Base-by-base conservation (phyloP, 2,797 vertebrate species). In the Mastacembelus armatus region DNA sequence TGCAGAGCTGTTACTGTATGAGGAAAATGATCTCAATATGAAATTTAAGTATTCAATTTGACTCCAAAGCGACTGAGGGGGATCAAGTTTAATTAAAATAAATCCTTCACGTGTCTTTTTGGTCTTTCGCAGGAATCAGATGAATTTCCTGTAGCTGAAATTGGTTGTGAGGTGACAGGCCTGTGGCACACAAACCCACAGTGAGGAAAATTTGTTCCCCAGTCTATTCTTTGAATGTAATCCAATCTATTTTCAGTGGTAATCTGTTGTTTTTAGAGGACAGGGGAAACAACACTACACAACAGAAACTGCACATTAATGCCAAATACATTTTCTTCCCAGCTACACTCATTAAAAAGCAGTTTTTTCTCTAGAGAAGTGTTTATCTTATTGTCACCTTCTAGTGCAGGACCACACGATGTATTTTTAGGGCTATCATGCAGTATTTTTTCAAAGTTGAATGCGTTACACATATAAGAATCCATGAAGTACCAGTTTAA, bases 1-100 rank as follows among this genome's bases (percentile, higher is more conserved):
- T 85, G 84, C 70, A 39, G 74, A 75, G 72, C 72, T 77, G 72
- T 66, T 57, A 71, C 66, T 57, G 64, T 69, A 52, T 77, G 47
- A 59, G 48, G 39, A 67, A 74, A 80, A 76, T 88, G 66, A 85
- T 87, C 80, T 66, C 39, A 54, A 61, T 52, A 68, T 80, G 76
- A 58, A 72, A 80, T 81, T 71, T 82, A 72, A 88, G 66, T 50
- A 35, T 85, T 89, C 64, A 77, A 74, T 87, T 86, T 84, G 74
- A 83, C 81, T 85, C 40, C 7, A 1, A 85, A 78, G 77, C 22
- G 10, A 76, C 10, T 40, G 42, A 62, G 62, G 60, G 33, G 42
- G 44, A 50, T 81, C 58, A 66, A 71, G 65, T 86, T 90, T 85
- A 85, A 89, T 73, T 85, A 80, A 84, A 85, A 84, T 44, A 83